Evolutionary conservation across 2,888 invertebrate species (phyloP).

Genomic region (Lithophane leautieri): DNA sequence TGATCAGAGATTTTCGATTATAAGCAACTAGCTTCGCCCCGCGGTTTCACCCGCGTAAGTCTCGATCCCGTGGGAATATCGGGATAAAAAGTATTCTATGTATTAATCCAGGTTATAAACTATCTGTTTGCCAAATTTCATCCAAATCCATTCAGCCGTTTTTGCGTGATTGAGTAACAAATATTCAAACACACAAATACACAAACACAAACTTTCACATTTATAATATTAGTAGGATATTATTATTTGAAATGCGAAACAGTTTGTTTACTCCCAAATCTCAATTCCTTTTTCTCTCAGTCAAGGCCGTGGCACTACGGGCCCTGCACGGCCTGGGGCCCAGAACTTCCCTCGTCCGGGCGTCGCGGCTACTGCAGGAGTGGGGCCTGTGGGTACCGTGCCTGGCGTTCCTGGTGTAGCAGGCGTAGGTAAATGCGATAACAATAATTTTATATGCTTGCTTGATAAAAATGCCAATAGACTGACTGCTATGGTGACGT

Average conservation of each 20-base stretch:
- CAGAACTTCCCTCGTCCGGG: constrained; percentile 56
- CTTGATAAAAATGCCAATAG: background rate
- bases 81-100: too few relatives aligned
- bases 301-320: constrained; percentile 71
- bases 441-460: background rate
- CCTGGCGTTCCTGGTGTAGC: constrained; percentile 64
- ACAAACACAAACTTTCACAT: too few relatives aligned
- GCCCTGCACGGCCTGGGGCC: constrained; percentile 43
- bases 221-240: too few relatives aligned
- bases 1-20: background rate
- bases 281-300: constrained; percentile 54
- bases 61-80: too few relatives aligned
- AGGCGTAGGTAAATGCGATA: constrained; percentile 49
- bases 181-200: too few relatives aligned
- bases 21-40: too few relatives aligned
- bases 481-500: background rate
- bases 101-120: too few relatives aligned
- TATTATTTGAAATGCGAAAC: background rate
- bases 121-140: too few relatives aligned
- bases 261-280: background rate
- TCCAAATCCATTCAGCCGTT: too few relatives aligned
- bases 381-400: constrained; percentile 60
- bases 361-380: constrained; percentile 44
- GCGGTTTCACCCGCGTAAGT: too few relatives aligned
- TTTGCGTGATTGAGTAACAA: too few relatives aligned